Percentiles rank a stretch among this genome's conserved stretches.
Conservation (phyloP, 1,140 invertebrate species). For the Heliconius himera region DNA sequence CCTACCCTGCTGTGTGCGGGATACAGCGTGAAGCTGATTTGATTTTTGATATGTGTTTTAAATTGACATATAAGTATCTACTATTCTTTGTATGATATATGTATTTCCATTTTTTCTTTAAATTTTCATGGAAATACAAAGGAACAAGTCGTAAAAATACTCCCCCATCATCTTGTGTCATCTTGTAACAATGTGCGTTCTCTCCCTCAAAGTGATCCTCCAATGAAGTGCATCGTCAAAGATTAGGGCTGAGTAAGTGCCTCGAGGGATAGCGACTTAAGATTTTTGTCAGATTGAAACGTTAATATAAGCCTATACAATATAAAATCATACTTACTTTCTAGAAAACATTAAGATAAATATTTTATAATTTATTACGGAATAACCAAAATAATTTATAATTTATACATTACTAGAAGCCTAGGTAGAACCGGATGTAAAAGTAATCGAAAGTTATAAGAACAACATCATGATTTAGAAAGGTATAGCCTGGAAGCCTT, state of each 20-base stretch:
- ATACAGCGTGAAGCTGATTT: too few relatives aligned
- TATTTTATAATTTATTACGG: neutral
- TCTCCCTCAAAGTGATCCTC: slow-evolving; percentile 30
- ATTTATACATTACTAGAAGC: too few relatives aligned
- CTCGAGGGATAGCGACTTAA: slow-evolving; percentile 30
- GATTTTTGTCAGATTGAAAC: neutral
- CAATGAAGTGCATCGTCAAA: slow-evolving; percentile 26
- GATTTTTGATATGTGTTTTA: too few relatives aligned
- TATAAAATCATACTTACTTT: too few relatives aligned
- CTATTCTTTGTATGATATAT: neutral
- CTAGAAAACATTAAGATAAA: too few relatives aligned
- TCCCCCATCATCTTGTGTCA: neutral
- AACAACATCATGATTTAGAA: too few relatives aligned
- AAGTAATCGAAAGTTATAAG: too few relatives aligned
- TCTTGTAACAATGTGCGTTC: slow-evolving; percentile 9
- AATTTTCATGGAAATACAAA: neutral
- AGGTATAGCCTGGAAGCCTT: too few relatives aligned
- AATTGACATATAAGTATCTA: too few relatives aligned
- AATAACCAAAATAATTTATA: neutral
- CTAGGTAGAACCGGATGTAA: too few relatives aligned
- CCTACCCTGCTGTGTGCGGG: too few relatives aligned
- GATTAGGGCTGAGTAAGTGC: slow-evolving; percentile 32
- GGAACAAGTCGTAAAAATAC: neutral
- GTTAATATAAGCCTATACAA: too few relatives aligned
- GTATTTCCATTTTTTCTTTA: neutral